Evolutionary conservation across 1,140 invertebrate genomes (phyloP).

Genomic region (Neodiprion pinetum): DNA sequence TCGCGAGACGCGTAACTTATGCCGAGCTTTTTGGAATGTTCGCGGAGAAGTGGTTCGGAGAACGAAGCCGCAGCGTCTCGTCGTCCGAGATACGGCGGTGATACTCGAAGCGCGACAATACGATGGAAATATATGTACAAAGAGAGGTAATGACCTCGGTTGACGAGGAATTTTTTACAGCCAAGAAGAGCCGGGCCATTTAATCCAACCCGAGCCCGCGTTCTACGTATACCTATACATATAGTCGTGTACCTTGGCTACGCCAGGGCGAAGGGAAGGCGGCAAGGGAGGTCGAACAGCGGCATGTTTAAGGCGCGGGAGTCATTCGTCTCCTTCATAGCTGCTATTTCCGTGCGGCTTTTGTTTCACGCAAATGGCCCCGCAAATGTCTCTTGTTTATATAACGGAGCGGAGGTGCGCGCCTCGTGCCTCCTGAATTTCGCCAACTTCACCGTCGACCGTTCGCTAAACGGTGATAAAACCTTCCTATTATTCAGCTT

Average conservation of each 20-base stretch:
- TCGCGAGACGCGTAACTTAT: no score
- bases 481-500: background rate
- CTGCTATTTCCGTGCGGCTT: background rate
- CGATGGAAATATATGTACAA: background rate
- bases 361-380: slow-evolving; percentile 5
- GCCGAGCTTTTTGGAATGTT: no score
- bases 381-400: slow-evolving; percentile 2
- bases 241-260: background rate
- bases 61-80: no score
- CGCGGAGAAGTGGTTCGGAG: no score
- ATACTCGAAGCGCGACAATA: background rate
- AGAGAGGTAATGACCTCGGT: no score
- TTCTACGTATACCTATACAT: background rate
- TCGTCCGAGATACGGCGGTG: no score
- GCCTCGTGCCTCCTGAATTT: background rate
- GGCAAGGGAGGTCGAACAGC: background rate
- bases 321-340: slow-evolving; percentile 7
- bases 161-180: no score
- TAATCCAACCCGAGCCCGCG: no score
- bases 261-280: background rate
- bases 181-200: no score
- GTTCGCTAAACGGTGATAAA: background rate
- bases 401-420: background rate
- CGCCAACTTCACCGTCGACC: background rate
- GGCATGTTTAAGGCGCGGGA: background rate